phyloP scores from a whole-genome alignment of 2,113 vertebrate genomes.

The Chelonoidis abingdonii region DNA sequence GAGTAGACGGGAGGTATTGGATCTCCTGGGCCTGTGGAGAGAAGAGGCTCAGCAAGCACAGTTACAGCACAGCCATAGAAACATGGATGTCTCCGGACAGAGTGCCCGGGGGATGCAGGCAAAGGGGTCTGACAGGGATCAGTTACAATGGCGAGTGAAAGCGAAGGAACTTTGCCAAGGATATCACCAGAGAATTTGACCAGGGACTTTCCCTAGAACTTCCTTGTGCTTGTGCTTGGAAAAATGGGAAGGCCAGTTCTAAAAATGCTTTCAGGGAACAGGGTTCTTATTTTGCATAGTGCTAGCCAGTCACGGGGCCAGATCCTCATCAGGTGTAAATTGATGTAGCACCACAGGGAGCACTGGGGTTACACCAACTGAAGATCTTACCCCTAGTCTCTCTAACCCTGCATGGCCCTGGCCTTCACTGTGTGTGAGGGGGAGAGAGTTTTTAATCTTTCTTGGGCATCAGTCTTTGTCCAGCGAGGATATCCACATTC shows the following conservation, averaged over 20 bases:
- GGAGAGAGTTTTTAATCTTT: background rate
- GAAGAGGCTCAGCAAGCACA: background rate
- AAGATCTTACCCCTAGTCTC: background rate
- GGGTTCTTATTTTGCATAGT: background rate
- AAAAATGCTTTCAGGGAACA: background rate
- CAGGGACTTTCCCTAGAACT: background rate
- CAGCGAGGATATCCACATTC: no score
- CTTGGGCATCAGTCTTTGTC: background rate
- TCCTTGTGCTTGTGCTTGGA: background rate
- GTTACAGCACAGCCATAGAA: background rate
- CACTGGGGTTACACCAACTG: background rate
- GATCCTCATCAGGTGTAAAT: background rate
- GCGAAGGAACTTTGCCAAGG: background rate
- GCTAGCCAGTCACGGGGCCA: background rate
- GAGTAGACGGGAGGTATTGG: background rate
- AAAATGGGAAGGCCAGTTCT: accelerated
- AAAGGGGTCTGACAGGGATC: background rate
- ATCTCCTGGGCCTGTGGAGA: background rate
- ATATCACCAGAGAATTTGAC: background rate
- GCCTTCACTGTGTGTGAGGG: background rate
- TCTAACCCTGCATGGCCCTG: background rate
- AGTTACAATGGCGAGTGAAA: background rate
- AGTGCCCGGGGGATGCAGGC: background rate
- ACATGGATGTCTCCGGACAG: background rate
- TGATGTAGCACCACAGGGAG: background rate